A percentile compares a stretch with the other conserved stretches of the same genome.
These are phyloP conservation scores for Mythimna pallens DNA, from an alignment of 2,888 invertebrate genomes.

Conservation along the genomic window DNA sequence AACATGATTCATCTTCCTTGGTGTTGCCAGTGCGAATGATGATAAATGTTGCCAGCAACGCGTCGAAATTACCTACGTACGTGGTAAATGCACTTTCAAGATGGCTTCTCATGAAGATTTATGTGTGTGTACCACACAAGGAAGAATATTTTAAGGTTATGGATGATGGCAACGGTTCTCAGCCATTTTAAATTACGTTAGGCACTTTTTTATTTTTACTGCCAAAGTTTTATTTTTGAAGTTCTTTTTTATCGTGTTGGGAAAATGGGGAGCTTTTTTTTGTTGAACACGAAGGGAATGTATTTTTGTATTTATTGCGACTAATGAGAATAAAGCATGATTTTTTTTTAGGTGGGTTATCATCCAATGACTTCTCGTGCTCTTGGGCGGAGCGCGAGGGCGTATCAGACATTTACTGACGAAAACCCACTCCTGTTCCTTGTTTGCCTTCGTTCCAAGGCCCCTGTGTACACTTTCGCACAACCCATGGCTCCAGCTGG, in stretches of 20 bases:
- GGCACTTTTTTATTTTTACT: constrained; percentile 53
- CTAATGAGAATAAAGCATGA: background rate
- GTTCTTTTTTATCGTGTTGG: constrained; percentile 38
- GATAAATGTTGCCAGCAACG: constrained; percentile 74
- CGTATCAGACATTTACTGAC: no score
- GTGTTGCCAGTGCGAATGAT: constrained; percentile 71
- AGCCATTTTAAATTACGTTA: constrained; percentile 61
- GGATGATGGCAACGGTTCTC: constrained; percentile 54
- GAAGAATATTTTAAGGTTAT: constrained; percentile 67
- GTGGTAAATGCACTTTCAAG: constrained; percentile 76
- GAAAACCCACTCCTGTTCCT: no score
- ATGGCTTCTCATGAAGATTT: constrained; percentile 72
- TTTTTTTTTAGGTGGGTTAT: no score
- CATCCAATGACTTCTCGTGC: no score
- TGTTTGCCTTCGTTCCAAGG: no score
- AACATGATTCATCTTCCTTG: constrained; percentile 64
- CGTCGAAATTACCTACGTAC: constrained; percentile 70
- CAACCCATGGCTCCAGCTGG: no score
- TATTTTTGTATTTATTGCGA: constrained; percentile 27
- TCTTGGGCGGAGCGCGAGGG: no score
- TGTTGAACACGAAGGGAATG: background rate
- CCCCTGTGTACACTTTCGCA: no score
- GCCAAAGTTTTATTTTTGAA: constrained; percentile 54
- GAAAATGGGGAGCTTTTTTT: constrained; percentile 29
- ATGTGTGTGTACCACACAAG: constrained; percentile 63